Conservation (phyloP, 2,113 vertebrate genomes). For the Seriola rivoliana region DNA sequence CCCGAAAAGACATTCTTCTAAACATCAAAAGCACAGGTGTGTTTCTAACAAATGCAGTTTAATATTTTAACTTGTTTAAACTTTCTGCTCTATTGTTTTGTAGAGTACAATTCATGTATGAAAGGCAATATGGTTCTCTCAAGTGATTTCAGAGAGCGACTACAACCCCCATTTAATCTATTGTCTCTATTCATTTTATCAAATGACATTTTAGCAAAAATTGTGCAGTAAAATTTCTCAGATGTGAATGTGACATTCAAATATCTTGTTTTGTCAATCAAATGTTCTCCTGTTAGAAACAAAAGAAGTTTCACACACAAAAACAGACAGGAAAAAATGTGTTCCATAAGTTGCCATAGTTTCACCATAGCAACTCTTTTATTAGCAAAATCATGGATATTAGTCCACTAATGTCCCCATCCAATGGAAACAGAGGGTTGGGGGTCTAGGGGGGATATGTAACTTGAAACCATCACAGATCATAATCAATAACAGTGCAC, state of each 20-base stretch:
- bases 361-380: slow-evolving; percentile 81
- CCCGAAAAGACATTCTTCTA: no score
- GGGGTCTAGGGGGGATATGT: slow-evolving; percentile 66
- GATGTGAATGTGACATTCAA: background rate
- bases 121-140: no score
- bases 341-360: slow-evolving; percentile 75
- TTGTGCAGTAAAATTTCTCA: background rate
- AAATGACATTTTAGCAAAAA: no score
- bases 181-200: background rate
- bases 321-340: slow-evolving; percentile 28
- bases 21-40: no score
- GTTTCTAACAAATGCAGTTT: no score
- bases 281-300: background rate
- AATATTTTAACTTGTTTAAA: no score
- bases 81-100: no score
- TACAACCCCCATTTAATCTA: background rate
- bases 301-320: background rate
- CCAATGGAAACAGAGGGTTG: slow-evolving; percentile 74
- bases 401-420: slow-evolving; percentile 81
- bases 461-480: slow-evolving; percentile 78
- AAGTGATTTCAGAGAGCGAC: no score
- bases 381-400: slow-evolving; percentile 86
- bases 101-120: no score
- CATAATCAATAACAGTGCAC: slow-evolving; percentile 64
- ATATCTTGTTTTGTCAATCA: background rate